phyloP scores from a whole-genome alignment of 2,113 vertebrate genomes.

The Pelmatolapia mariae region DNA sequence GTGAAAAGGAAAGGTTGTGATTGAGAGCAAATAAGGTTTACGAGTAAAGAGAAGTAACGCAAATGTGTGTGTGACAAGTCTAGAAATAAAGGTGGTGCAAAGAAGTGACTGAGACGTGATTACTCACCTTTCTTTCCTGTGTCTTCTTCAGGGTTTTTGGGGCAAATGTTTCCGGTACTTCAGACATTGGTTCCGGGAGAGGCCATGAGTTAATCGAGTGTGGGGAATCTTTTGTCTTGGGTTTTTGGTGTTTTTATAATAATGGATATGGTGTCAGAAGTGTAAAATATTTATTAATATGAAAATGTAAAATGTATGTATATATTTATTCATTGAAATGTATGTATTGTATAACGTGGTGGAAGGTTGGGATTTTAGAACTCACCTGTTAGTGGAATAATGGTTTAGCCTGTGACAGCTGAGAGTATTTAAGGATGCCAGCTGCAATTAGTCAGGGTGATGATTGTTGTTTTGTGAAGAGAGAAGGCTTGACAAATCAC shows the following conservation, averaged over 20 bases:
- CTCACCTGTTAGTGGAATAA: not conserved
- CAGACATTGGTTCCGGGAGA: not conserved
- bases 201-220: not conserved
- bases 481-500: not conserved
- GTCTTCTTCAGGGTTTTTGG: not conserved
- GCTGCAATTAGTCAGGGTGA: not conserved
- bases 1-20: too few relatives aligned
- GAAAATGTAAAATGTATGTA: not conserved
- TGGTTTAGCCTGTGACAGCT: not conserved
- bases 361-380: not conserved
- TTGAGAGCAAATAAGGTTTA: too few relatives aligned
- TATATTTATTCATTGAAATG: not conserved
- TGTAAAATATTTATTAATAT: not conserved
- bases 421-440: not conserved
- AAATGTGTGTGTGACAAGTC: not conserved
- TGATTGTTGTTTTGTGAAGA: fast-evolving
- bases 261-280: not conserved
- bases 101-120: not conserved
- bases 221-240: not conserved
- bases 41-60: too few relatives aligned
- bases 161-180: not conserved
- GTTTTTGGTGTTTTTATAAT: fast-evolving
- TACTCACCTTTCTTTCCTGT: not conserved
- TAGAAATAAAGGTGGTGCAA: not conserved
- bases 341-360: not conserved